These are phyloP conservation scores for Trialeurodes vaporariorum DNA, from an alignment of 1,140 invertebrate genomes.

Conservation along the genomic window DNA sequence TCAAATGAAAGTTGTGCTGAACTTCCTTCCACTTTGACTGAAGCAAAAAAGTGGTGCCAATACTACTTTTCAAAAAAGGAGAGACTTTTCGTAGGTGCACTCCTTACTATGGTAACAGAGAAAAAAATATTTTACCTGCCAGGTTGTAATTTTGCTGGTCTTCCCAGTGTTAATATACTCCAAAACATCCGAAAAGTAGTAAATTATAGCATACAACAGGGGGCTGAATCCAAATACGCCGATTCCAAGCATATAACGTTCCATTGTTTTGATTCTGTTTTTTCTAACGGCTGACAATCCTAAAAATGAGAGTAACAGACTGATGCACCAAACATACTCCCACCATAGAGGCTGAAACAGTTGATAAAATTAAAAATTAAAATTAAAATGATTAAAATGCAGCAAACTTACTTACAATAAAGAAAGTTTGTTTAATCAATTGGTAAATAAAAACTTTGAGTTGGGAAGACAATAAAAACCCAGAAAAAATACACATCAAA, in stretches of 20 bases:
- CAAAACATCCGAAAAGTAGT: slow-evolving; percentile 76
- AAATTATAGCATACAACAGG: slow-evolving; percentile 62
- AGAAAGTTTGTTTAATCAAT: background rate
- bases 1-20: too few relatives aligned
- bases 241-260: slow-evolving; percentile 72
- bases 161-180: slow-evolving; percentile 57
- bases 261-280: slow-evolving; percentile 65
- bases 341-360: slow-evolving; percentile 63
- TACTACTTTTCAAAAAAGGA: too few relatives aligned
- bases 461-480: background rate
- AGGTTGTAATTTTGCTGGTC: slow-evolving; percentile 53
- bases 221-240: slow-evolving; percentile 66
- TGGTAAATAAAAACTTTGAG: background rate
- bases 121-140: slow-evolving; percentile 68
- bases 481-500: slow-evolving; percentile 4
- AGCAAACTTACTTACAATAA: background rate
- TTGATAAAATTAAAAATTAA: slow-evolving; percentile 14
- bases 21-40: too few relatives aligned
- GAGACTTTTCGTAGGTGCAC: too few relatives aligned
- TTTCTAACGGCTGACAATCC: slow-evolving; percentile 74
- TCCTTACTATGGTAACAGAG: too few relatives aligned
- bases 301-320: slow-evolving; percentile 70
- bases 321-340: slow-evolving; percentile 90
- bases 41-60: too few relatives aligned
- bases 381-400: background rate